Evolutionary conservation across 2,888 invertebrate species (phyloP).

Genomic region (Capitulum mitella): DNA sequence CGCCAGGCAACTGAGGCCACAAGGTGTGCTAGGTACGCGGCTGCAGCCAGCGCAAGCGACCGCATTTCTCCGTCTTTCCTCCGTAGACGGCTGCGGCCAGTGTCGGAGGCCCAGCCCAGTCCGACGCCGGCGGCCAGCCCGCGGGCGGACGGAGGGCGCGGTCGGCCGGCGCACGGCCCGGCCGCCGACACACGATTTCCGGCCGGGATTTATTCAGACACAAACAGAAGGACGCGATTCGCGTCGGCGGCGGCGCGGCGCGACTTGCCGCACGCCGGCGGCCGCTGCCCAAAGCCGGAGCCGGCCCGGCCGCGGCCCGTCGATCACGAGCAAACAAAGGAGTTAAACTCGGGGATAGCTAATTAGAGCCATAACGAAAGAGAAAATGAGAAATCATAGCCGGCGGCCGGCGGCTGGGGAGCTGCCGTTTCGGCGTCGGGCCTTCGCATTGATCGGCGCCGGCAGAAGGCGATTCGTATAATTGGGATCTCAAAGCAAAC

Average conservation of each 20-base stretch:
- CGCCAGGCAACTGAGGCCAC: no score
- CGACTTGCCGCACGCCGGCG: background rate
- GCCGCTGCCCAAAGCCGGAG: background rate
- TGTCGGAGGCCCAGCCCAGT: no score
- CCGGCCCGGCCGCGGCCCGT: background rate
- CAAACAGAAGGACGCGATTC: background rate
- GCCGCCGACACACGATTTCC: background rate
- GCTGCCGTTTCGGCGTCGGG: background rate
- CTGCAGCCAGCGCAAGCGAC: no score
- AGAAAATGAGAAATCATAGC: slow-evolving; percentile 24
- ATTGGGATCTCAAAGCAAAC: slow-evolving; percentile 21
- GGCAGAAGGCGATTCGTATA: slow-evolving; percentile 19
- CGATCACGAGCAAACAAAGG: slow-evolving; percentile 21
- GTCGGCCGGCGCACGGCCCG: no score
- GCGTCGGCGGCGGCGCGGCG: background rate
- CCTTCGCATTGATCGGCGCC: background rate
- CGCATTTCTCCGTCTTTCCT: no score
- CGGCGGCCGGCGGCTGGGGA: background rate
- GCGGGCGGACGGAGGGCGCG: background rate
- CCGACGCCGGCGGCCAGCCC: background rate
- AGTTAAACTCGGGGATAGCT: slow-evolving; percentile 18
- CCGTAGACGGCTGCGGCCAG: no score
- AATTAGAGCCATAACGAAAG: slow-evolving; percentile 18
- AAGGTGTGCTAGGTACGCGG: no score
- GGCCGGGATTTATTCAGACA: background rate